Percentiles rank a stretch among this genome's conserved stretches.
Evolutionary conservation across 2,113 vertebrate species (phyloP).

Genomic region (Anseranas semipalmata): DNA sequence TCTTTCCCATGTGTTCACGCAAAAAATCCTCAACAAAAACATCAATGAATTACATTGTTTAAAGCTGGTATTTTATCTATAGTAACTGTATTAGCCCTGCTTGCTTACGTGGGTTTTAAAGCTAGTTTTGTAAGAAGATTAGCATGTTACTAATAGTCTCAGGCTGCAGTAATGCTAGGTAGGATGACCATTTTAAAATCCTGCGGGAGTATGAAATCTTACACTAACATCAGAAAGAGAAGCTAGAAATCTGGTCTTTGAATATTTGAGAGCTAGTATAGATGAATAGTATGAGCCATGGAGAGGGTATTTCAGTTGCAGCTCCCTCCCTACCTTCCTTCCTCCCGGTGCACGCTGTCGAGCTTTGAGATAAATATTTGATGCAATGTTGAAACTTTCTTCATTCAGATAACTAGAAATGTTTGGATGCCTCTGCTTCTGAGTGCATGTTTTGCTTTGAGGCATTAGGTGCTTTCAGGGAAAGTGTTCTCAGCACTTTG

Average conservation of each 20-base stretch:
- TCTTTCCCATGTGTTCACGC: not conserved
- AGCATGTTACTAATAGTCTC: not conserved
- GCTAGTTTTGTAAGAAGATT: constrained; percentile 61
- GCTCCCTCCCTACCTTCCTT: not conserved
- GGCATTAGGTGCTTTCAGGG: not conserved
- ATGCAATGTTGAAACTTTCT: not conserved
- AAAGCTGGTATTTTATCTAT: constrained; percentile 54
- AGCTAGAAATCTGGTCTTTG: not conserved
- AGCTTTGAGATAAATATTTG: not conserved
- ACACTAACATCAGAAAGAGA: not conserved
- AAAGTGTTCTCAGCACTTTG: not conserved
- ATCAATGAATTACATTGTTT: not conserved
- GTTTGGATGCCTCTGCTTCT: not conserved
- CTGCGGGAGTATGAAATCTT: not conserved
- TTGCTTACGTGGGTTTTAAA: constrained; percentile 61
- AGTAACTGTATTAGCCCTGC: constrained; percentile 35
- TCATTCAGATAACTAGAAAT: not conserved
- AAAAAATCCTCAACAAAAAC: not conserved
- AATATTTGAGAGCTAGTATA: not conserved
- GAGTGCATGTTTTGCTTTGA: not conserved
- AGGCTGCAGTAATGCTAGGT: not conserved
- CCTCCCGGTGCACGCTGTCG: not conserved
- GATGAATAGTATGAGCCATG: not conserved
- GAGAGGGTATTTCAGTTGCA: not conserved
- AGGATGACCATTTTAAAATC: not conserved